Evolutionary conservation across 2,113 vertebrate species (phyloP), one percentile per base, ranked within the genome.

Genomic region (Pelmatolapia mariae): DNA sequence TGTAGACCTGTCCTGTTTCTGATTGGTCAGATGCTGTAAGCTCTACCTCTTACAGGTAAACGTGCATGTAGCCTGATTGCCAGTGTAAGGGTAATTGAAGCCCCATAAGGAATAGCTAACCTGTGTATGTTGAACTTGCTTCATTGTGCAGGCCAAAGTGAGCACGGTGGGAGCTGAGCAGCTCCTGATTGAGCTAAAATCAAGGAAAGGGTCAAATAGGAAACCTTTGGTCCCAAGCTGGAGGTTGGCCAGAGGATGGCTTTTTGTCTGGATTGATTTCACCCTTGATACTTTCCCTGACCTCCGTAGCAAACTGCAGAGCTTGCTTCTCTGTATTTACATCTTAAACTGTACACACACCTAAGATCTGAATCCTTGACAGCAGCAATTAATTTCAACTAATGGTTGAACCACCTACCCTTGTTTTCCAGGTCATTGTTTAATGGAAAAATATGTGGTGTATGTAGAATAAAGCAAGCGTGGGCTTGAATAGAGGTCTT

Each of bases 191-290:
- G 19, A 86, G 66, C 38, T 7, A n/a, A 43, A 47, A 80, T 83
- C 22, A 2, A 83, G 47, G 19, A 31, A 12, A 4, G 43, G 33
- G 52, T 82, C 40, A n/a, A 38, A 53, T 33, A 19, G 19, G 1
- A 9, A 47, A 8, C 45, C 7, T 73, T 52, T 10, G 2, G 8
- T 63, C 66, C 47, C 13, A 80, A 31, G 59, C 56, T 71, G 52
- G 79, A 86, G 19, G 13, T 40, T 18, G 18, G 16, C 29, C 78
- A 24, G 68, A 45, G 12, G 31, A 50, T 12, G 29, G 50, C 45
- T 73, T 85, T 88, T 85, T 68, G 15, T 31, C 11, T 19, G n/a
- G 31, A 80, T 80, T 76, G 40, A 88, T 47, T 84, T 18, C 3
- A 61, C 33, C 40, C 16, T 31, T 11, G 16, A 22, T 36, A 26